These are phyloP conservation scores for Pandemis cinnamomeana DNA, from an alignment of 2,888 invertebrate genomes.

Conservation along the genomic window DNA sequence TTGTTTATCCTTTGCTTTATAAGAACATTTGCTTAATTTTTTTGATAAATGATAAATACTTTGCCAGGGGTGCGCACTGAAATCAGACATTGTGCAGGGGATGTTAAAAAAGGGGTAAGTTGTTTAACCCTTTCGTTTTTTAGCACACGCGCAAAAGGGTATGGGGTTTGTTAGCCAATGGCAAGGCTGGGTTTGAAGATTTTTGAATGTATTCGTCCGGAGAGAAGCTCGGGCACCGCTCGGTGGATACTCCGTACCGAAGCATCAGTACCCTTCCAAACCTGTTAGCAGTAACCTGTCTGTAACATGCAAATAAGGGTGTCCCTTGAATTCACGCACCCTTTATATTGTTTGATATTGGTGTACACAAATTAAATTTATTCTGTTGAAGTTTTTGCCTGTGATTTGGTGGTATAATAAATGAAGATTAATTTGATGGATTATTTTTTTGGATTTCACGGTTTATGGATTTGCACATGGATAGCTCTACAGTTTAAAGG, in stretches of 20 bases:
- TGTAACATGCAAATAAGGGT: slow-evolving; percentile 50
- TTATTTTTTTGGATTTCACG: not conserved
- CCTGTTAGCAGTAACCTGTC: slow-evolving; percentile 61
- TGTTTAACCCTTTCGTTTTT: slow-evolving; percentile 81
- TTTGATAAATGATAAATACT: slow-evolving; percentile 15
- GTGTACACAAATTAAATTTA: not conserved
- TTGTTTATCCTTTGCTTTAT: not conserved
- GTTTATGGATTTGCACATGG: slow-evolving; percentile 14
- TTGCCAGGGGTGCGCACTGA: slow-evolving; percentile 42
- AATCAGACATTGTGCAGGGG: slow-evolving; percentile 65
- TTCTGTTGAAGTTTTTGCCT: not conserved
- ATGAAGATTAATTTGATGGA: slow-evolving; percentile 14
- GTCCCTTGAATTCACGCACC: not conserved
- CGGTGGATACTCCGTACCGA: slow-evolving; percentile 56
- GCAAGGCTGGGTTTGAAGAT: slow-evolving; percentile 64
- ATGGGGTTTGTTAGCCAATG: slow-evolving; percentile 74
- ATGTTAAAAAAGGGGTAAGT: slow-evolving; percentile 70
- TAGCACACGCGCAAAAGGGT: slow-evolving; percentile 82
- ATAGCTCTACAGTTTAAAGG: slow-evolving; percentile 9
- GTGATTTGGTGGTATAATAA: not conserved
- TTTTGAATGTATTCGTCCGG: slow-evolving; percentile 74
- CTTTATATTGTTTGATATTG: not conserved
- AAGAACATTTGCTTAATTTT: slow-evolving; percentile 7
- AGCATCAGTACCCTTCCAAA: slow-evolving; percentile 63
- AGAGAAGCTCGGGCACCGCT: slow-evolving; percentile 54